A percentile compares a stretch with the other conserved stretches of the same genome.
Conservation (phyloP, 92 coral and sea anemone species). For the Palythoa caribaeorum region DNA sequence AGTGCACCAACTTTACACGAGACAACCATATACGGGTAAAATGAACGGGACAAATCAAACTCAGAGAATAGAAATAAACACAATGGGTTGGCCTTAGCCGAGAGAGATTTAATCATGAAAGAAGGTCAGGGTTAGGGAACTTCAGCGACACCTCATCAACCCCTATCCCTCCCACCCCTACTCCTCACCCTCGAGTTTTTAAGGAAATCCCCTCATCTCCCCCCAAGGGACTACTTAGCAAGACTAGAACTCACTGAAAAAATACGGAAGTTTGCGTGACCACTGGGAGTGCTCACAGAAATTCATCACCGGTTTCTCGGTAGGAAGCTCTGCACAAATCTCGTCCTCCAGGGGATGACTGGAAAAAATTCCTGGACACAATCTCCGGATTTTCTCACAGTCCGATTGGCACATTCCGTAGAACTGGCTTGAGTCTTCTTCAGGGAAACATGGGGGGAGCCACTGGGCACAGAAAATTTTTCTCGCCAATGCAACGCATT, state of each 20-base stretch:
- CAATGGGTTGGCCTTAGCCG: too few relatives aligned
- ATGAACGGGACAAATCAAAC: too few relatives aligned
- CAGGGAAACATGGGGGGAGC: slow-evolving; percentile 42
- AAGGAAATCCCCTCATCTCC: too few relatives aligned
- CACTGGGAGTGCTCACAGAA: slow-evolving; percentile 32
- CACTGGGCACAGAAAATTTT: neutral
- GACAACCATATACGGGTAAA: too few relatives aligned
- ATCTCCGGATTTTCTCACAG: neutral
- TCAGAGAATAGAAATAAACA: too few relatives aligned
- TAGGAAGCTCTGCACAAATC: neutral
- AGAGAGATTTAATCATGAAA: too few relatives aligned
- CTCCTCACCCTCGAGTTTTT: too few relatives aligned
- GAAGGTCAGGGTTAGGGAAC: too few relatives aligned
- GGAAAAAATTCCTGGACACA: slow-evolving; percentile 26
- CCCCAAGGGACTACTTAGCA: too few relatives aligned
- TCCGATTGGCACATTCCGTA: slow-evolving; percentile 32
- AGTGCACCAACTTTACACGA: too few relatives aligned
- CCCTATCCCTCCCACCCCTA: too few relatives aligned
- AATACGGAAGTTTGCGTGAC: slow-evolving; percentile 3
- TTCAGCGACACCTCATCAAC: too few relatives aligned
- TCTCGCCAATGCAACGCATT: slow-evolving; percentile 6
- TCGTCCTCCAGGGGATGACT: slow-evolving; percentile 7
- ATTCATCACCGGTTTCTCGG: neutral
- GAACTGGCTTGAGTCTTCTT: slow-evolving; percentile 14
- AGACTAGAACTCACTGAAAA: neutral